A percentile compares a stretch with the other conserved stretches of the same genome.
Evolutionary conservation across 2,113 vertebrate species (phyloP).

Genomic region (Garra rufa): DNA sequence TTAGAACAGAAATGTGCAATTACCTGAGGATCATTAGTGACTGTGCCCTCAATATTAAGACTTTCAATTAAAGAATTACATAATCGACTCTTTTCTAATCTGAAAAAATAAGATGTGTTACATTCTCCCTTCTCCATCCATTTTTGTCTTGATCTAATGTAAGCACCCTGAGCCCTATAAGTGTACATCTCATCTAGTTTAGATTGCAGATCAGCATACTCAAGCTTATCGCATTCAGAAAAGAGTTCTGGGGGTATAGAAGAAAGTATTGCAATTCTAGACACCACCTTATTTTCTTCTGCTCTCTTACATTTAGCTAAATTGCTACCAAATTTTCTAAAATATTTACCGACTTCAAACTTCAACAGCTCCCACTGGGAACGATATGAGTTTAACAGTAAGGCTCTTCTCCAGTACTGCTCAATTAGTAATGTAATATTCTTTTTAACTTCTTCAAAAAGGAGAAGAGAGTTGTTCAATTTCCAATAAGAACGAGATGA

Average conservation of each 20-base stretch:
- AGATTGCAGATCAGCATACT: not conserved
- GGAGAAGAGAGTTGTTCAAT: not conserved
- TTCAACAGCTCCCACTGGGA: not conserved
- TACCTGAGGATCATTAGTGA: not conserved
- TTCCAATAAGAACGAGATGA: not conserved
- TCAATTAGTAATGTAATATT: not conserved
- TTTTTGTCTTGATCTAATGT: not conserved
- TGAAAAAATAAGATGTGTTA: not conserved
- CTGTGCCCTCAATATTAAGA: not conserved
- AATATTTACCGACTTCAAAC: not conserved
- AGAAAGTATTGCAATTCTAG: not conserved
- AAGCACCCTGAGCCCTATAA: not conserved
- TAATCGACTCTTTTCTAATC: not conserved
- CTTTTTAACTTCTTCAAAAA: not conserved
- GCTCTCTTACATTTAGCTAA: not conserved
- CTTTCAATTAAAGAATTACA: not conserved
- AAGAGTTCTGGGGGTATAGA: not conserved
- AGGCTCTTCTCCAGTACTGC: not conserved
- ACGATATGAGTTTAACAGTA: not conserved
- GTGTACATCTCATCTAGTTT: not conserved
- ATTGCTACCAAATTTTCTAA: not conserved
- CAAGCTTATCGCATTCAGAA: not conserved
- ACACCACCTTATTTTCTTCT: not conserved
- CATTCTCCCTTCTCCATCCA: not conserved
- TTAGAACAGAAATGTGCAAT: not conserved